phyloP scores from a whole-genome alignment of 2,797 vertebrate species.

The Hoplostethus atlanticus region DNA sequence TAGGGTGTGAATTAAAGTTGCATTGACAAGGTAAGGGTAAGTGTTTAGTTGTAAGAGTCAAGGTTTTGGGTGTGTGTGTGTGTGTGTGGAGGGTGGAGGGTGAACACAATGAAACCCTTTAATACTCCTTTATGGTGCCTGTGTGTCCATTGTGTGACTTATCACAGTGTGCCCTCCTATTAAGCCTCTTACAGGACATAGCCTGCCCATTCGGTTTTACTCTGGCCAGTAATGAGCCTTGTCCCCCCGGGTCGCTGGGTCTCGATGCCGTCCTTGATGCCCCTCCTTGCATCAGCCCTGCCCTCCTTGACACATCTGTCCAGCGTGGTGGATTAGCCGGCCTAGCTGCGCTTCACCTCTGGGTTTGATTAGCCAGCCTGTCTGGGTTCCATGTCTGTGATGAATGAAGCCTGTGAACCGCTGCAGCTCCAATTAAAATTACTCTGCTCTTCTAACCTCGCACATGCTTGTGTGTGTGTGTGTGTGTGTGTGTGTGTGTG shows the following conservation, averaged over 20 bases:
- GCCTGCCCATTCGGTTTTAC: slow-evolving; percentile 13
- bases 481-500: slow-evolving; percentile 11
- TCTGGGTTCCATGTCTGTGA: slow-evolving; percentile 52
- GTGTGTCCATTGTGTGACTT: slow-evolving; percentile 2
- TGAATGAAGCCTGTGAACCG: slow-evolving; percentile 60
- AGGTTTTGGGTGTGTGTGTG: background rate
- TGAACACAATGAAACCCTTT: slow-evolving; percentile 1
- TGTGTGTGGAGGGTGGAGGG: slow-evolving; percentile 1
- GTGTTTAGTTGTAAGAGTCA: too few species aligned
- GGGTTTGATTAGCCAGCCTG: slow-evolving; percentile 65
- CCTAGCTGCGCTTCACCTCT: slow-evolving; percentile 40
- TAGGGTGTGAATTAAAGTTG: too few species aligned
- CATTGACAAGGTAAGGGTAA: too few species aligned
- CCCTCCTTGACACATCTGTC: slow-evolving; percentile 32
- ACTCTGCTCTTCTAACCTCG: slow-evolving; percentile 14
- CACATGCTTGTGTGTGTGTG: background rate
- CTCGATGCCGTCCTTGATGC: slow-evolving; percentile 22
- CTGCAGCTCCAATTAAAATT: slow-evolving; percentile 57
- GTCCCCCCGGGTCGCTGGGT: slow-evolving; percentile 19
- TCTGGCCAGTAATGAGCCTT: slow-evolving; percentile 34
- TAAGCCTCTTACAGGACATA: background rate
- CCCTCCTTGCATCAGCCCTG: slow-evolving; percentile 19
- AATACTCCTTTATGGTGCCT: background rate
- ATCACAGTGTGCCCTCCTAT: slow-evolving; percentile 12
- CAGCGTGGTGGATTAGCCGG: slow-evolving; percentile 25